phyloP scores from a whole-genome alignment of 37 sponge, comb jelly and placozoan genomes.

The Dysidea cf. avara region DNA sequence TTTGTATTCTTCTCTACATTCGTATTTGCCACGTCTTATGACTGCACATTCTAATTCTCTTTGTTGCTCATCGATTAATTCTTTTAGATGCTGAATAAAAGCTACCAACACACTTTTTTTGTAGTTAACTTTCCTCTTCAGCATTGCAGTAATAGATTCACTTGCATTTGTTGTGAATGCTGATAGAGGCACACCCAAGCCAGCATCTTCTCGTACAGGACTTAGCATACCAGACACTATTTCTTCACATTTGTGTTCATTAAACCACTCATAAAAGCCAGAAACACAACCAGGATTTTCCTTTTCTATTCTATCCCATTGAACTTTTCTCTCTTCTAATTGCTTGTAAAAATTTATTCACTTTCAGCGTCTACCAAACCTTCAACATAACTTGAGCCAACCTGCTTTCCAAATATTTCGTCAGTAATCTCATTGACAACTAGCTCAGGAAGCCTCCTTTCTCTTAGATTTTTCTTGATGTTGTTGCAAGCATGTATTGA shows the following conservation, averaged over 20 bases:
- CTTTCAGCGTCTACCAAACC: conserved; percentile 36
- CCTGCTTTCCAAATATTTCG: conserved; percentile 30
- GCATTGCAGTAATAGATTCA: too few species aligned
- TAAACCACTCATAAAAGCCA: conserved; percentile 26
- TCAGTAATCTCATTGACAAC: conserved; percentile 2
- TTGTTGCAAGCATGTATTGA: conserved; percentile 33
- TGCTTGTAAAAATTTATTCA: conserved; percentile 15
- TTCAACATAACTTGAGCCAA: conserved; percentile 22
- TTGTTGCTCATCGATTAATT: too few species aligned
- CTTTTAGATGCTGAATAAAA: too few species aligned
- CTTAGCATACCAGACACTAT: neutral
- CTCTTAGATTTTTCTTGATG: conserved; percentile 18
- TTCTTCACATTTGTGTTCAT: neutral
- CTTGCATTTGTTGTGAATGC: too few species aligned
- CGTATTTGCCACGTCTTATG: too few species aligned
- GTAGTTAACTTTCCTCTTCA: too few species aligned
- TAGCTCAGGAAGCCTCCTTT: neutral
- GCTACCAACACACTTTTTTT: too few species aligned
- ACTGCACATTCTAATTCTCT: too few species aligned
- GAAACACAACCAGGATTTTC: neutral
- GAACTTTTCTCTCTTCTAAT: neutral
- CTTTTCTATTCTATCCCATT: neutral
- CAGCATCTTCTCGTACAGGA: too few species aligned
- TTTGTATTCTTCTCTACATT: too few species aligned
- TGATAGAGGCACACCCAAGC: too few species aligned